Evolutionary conservation across 2,888 invertebrate genomes (phyloP).

Genomic region (Timandra comae): DNA sequence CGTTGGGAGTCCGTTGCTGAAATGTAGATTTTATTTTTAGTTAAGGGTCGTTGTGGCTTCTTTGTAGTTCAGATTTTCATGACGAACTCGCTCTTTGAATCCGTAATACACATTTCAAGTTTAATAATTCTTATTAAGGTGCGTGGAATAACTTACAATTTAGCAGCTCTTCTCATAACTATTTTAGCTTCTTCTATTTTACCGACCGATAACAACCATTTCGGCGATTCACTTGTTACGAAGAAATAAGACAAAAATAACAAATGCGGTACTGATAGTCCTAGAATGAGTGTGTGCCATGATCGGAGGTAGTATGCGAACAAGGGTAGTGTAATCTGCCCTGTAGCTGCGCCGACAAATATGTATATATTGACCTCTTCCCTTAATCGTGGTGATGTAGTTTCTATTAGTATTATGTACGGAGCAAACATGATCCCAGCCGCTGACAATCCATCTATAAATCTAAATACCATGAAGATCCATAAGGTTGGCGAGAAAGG

Average conservation of each 20-base stretch:
- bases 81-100: too few relatives aligned
- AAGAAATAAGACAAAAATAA: conserved; percentile 78
- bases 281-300: conserved; percentile 79
- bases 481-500: conserved; percentile 77
- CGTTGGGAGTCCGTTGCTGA: conserved; percentile 56
- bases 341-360: conserved; percentile 78
- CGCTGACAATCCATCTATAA: conserved; percentile 80
- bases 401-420: conserved; percentile 78
- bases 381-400: conserved; percentile 65
- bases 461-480: conserved; percentile 77
- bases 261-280: conserved; percentile 72
- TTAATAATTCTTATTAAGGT: too few relatives aligned
- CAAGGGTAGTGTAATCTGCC: conserved; percentile 76
- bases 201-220: conserved; percentile 84
- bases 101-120: too few relatives aligned
- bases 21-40: conserved; percentile 14
- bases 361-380: conserved; percentile 72
- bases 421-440: conserved; percentile 85
- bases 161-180: conserved; percentile 78
- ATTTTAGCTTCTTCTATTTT: conserved; percentile 75
- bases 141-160: conserved; percentile 31
- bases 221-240: conserved; percentile 84
- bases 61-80: too few relatives aligned
- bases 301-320: conserved; percentile 77
- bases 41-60: too few relatives aligned